These are phyloP conservation scores for Pseudoips prasinana DNA, from an alignment of 2,888 invertebrate species.

Conservation along the genomic window DNA sequence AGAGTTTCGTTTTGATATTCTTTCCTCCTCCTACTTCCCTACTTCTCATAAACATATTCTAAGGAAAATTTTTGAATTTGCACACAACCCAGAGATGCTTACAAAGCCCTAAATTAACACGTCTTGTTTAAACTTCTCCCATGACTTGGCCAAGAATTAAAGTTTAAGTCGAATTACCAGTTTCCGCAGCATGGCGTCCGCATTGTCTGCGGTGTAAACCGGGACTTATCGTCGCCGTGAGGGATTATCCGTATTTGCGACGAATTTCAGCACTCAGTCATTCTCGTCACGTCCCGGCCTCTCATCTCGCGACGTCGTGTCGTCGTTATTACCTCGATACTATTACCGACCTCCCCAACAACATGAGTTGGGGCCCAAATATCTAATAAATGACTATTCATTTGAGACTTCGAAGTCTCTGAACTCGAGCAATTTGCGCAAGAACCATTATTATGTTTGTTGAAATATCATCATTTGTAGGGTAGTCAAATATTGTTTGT, in stretches of 20 bases:
- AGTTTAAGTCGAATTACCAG: slow-evolving; percentile 28
- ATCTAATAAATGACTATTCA: slow-evolving; percentile 37
- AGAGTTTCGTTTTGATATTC: too few species aligned
- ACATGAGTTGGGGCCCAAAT: slow-evolving; percentile 46
- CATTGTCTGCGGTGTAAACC: slow-evolving; percentile 52
- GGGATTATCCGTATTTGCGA: slow-evolving; percentile 65
- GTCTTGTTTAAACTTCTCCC: slow-evolving; percentile 21
- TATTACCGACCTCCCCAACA: slow-evolving; percentile 50
- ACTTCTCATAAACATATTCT: too few species aligned
- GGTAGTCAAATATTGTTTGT: too few species aligned
- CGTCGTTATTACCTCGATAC: slow-evolving; percentile 71
- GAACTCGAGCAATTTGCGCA: neutral
- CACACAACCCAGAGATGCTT: too few species aligned
- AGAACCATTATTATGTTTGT: too few species aligned
- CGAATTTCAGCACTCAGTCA: slow-evolving; percentile 45
- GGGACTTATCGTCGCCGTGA: slow-evolving; percentile 51
- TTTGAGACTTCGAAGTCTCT: slow-evolving; percentile 22
- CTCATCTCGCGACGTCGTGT: slow-evolving; percentile 67
- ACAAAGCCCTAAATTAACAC: too few species aligned
- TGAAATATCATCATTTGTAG: too few species aligned
- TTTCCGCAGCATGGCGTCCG: slow-evolving; percentile 32
- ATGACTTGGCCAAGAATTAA: slow-evolving; percentile 11
- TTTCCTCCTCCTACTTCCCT: too few species aligned
- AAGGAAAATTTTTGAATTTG: too few species aligned
- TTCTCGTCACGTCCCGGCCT: slow-evolving; percentile 68